These are phyloP conservation scores for Luperina testacea DNA, from an alignment of 2,888 invertebrate genomes.

Conservation along the genomic window DNA sequence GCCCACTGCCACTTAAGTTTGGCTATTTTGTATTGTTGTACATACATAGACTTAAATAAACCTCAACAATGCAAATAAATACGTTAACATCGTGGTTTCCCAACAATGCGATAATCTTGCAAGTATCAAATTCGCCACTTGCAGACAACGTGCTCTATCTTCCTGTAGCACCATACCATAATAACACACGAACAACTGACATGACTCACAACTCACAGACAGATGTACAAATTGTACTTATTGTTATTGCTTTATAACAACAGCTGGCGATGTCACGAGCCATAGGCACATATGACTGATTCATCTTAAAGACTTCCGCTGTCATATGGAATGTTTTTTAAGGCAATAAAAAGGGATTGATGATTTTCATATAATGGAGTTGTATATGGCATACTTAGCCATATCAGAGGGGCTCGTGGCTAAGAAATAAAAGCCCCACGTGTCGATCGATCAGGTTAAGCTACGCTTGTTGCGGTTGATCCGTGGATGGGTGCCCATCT, in stretches of 20 bases:
- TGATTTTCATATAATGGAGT: no score
- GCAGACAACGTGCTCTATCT: constrained; percentile 44
- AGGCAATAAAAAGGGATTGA: not conserved
- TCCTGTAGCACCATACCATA: not conserved
- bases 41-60: not conserved
- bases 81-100: not conserved
- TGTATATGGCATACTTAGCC: no score
- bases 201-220: constrained; percentile 46
- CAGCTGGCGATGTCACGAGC: constrained; percentile 51
- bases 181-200: constrained; percentile 2
- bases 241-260: constrained; percentile 38
- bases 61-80: not conserved
- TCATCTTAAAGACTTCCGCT: constrained; percentile 41
- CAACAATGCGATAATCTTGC: not conserved
- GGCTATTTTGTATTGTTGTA: no score
- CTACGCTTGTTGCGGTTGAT: no score
- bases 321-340: not conserved
- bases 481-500: no score
- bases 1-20: no score
- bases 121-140: constrained; percentile 27
- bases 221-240: constrained; percentile 51
- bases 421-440: no score
- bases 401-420: no score
- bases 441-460: no score
- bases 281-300: constrained; percentile 12